phyloP scores from a whole-genome alignment of 2,888 invertebrate species.

The Clunio marinus region DNA sequence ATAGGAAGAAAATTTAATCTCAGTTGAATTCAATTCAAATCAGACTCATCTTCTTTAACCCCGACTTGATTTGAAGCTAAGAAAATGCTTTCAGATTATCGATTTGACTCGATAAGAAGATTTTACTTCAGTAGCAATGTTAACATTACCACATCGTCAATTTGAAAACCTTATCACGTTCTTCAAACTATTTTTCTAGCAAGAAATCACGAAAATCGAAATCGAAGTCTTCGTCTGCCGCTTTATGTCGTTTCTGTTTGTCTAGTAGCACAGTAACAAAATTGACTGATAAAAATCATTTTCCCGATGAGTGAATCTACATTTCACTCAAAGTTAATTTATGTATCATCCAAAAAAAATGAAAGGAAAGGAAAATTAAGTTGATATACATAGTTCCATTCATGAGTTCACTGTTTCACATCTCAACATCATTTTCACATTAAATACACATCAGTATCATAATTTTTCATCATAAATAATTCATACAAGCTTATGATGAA shows the following conservation, averaged over 20 bases:
- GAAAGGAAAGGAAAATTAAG: not conserved
- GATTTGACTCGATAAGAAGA: not conserved
- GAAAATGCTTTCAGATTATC: not conserved
- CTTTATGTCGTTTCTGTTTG: not conserved
- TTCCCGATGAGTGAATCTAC: not conserved
- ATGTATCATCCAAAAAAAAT: not conserved
- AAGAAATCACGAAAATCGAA: not conserved
- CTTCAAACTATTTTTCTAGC: conserved; percentile 1
- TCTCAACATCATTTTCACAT: conserved; percentile 30
- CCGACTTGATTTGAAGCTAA: not conserved
- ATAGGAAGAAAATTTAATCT: no score
- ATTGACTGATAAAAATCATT: conserved; percentile 2
- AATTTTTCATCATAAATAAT: conserved; percentile 31
- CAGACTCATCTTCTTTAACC: not conserved
- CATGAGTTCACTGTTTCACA: not conserved
- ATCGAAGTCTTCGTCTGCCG: not conserved
- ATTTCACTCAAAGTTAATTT: not conserved
- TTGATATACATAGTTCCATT: not conserved
- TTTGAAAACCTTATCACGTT: not conserved
- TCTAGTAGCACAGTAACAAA: not conserved
- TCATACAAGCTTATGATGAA: conserved; percentile 28
- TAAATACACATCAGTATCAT: conserved; percentile 34
- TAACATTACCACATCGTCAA: not conserved
- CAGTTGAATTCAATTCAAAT: no score
- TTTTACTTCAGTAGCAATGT: not conserved